A percentile compares a stretch with the other conserved stretches of the same genome.
These are phyloP conservation scores for Tarsius wallacei DNA, from an alignment of 2,797 vertebrate genomes.

Conservation along the genomic window DNA sequence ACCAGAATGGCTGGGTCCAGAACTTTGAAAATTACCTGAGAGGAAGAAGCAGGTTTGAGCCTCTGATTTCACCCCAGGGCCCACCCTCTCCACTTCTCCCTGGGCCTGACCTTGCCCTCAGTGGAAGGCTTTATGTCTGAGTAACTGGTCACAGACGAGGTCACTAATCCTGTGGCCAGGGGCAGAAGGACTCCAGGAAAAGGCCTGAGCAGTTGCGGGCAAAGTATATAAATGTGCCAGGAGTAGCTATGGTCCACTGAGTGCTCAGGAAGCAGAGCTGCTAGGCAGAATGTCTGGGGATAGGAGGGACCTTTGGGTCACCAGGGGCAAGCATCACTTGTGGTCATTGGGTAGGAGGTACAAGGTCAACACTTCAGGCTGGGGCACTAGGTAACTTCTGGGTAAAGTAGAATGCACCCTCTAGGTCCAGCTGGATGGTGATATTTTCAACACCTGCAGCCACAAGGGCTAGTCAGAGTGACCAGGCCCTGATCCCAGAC, in stretches of 20 bases:
- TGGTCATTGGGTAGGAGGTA: neutral
- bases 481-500: neutral
- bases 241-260: conserved; percentile 93
- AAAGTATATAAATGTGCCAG: conserved; percentile 95
- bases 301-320: neutral
- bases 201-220: conserved; percentile 94
- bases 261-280: conserved; percentile 95
- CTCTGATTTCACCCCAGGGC: neutral
- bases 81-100: neutral
- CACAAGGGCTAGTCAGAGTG: neutral
- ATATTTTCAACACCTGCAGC: conserved; percentile 93
- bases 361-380: neutral
- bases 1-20: conserved; percentile 95
- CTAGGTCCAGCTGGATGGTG: conserved; percentile 94
- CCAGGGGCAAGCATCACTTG: neutral
- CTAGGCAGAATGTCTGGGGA: conserved; percentile 94
- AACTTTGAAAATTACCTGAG: conserved; percentile 96
- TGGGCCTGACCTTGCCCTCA: conserved; percentile 92
- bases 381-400: conserved; percentile 91
- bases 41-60: neutral
- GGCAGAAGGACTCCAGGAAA: conserved; percentile 91
- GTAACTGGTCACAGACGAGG: conserved; percentile 95
- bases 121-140: conserved; percentile 95
- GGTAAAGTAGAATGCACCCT: conserved; percentile 95
- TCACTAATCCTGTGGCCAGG: conserved; percentile 92